Base-by-base conservation (phyloP, 2,797 vertebrate species). In the Myioborus melanocephalus region DNA sequence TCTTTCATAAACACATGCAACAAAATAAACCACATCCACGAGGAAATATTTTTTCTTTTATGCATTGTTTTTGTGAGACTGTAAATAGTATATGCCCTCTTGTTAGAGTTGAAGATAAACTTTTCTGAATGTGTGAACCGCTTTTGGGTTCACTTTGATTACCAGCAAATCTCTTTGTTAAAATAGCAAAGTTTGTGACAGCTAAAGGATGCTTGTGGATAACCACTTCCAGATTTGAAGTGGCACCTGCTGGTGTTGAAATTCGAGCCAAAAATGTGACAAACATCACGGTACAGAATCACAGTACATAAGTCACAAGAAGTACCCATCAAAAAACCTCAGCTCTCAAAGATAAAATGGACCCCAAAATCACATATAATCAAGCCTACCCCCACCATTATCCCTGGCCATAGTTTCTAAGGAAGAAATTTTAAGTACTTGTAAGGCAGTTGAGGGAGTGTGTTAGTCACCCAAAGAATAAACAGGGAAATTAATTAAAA, bases 401-500 rank as follows among this genome's bases (percentile, higher is more conserved):
- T 87, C 83, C 43, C 57, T 70, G 32, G 4, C 41, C n/a, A 6
- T 73, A 43, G 57, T 85, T 78, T 82, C 27, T 75, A 21, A 68
- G 46, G 50, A 57, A 68, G 47, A 92, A 73, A 46, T 64, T 72
- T 63, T 43, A 72, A 56, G 20, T 79, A 43, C 23, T 49, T 5
- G 2, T 52, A 75, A 87, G 56, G 55, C 61, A 63, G 66, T 37
- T 70, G 44, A 82, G 32, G 64, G 59, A 72, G 44, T 77, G 21
- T 61, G 50, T 83, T 89, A 91, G 71, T 94, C 92, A 91, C 41
- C n/a, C 47, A 24, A 63, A 89, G 57, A 84, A 65, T 77, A 94
- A 93, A 77, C 39, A 83, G 47, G 32, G 49, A 95, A 90, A 94
- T 94, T 95, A 95, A 91, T 87, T 66, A 84, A 91, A 93, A 94